Evolutionary conservation across 2,797 vertebrate species (phyloP).

Genomic region (Sebastes flavidus): DNA sequence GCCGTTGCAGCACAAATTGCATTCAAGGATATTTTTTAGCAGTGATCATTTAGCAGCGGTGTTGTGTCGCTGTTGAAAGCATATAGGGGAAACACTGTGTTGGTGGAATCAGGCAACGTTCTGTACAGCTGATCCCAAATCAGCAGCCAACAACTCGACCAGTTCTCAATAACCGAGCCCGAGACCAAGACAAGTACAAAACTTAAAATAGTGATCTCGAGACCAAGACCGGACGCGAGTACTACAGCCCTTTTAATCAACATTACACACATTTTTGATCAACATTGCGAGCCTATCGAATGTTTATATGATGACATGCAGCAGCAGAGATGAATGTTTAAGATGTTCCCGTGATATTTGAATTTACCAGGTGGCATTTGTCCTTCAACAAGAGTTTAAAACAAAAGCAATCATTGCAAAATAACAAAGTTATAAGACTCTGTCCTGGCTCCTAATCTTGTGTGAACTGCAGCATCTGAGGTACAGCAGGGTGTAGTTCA

Average conservation of each 20-base stretch:
- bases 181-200: too few species aligned
- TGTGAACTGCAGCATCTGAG: background rate
- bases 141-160: too few species aligned
- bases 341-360: background rate
- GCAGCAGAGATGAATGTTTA: too few species aligned
- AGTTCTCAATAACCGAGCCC: too few species aligned
- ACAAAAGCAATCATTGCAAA: background rate
- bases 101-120: too few species aligned
- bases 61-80: fast-evolving
- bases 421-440: background rate
- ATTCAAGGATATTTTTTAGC: fast-evolving
- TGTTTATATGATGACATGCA: background rate
- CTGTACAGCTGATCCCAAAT: too few species aligned
- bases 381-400: background rate
- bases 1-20: too few species aligned
- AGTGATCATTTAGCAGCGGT: fast-evolving
- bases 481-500: background rate
- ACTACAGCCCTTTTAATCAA: background rate
- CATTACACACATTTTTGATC: background rate
- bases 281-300: background rate
- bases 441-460: background rate
- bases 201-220: too few species aligned
- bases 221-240: too few species aligned
- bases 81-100: too few species aligned
- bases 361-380: background rate